A percentile compares a stretch with the other conserved stretches of the same genome.
Evolutionary conservation across 2,888 invertebrate species (phyloP).

Genomic region (Ischnus inquisitorius): DNA sequence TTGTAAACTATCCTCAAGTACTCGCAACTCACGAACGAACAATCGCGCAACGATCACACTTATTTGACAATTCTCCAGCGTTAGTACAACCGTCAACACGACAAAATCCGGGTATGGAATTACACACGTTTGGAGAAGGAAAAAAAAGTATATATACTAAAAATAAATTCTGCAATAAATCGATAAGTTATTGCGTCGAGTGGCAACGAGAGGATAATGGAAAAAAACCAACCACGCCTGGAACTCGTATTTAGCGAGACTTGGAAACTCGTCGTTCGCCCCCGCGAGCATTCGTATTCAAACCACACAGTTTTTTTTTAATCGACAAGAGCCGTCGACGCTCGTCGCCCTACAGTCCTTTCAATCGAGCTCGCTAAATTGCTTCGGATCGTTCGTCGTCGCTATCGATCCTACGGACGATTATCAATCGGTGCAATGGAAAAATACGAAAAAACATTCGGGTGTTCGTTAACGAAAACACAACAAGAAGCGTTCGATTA

Average conservation of each 20-base stretch:
- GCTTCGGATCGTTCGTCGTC: background rate
- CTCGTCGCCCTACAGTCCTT: background rate
- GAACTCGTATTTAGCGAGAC: background rate
- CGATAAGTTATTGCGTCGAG: background rate
- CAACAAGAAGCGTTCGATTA: background rate
- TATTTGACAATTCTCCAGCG: background rate
- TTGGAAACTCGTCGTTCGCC: background rate
- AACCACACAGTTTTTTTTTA: background rate
- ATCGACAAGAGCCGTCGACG: conserved; percentile 2
- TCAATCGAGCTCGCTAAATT: background rate
- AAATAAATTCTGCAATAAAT: background rate
- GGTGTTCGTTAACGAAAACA: background rate
- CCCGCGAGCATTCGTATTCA: background rate
- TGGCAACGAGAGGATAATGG: background rate
- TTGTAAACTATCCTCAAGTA: conserved; percentile 29
- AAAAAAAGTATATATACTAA: background rate
- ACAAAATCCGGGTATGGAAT: too few species aligned
- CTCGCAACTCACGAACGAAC: conserved; percentile 15
- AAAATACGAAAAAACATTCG: background rate
- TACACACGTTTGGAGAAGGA: too few species aligned
- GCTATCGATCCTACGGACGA: background rate
- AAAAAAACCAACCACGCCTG: conserved; percentile 9
- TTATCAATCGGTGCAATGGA: background rate
- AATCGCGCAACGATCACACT: background rate
- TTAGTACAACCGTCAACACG: too few species aligned